A percentile compares a stretch with the other conserved stretches of the same genome.
Evolutionary conservation across 2,888 invertebrate species (phyloP).

Genomic region (Pseudococcus viburni): DNA sequence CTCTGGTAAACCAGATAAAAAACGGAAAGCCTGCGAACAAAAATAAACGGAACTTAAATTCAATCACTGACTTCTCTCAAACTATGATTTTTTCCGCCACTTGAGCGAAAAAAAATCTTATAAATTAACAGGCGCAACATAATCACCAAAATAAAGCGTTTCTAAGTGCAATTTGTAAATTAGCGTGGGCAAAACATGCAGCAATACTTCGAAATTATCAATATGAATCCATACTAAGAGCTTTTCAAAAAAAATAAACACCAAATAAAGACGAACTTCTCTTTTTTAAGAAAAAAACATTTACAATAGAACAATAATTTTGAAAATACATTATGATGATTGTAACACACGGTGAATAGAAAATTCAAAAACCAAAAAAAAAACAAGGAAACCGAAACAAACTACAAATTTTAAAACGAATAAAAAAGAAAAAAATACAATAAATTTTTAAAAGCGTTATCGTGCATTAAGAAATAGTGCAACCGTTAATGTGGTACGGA

Average conservation of each 20-base stretch:
- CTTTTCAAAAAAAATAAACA: constrained; percentile 21
- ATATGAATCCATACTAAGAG: neutral
- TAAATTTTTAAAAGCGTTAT: constrained; percentile 24
- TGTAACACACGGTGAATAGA: neutral
- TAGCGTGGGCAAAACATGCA: neutral
- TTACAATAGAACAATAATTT: constrained; percentile 1
- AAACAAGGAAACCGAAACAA: constrained; percentile 15
- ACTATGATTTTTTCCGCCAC: neutral
- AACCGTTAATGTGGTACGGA: constrained; percentile 27
- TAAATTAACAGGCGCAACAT: neutral
- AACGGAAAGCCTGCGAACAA: constrained; percentile 32
- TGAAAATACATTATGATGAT: neutral
- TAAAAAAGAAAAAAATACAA: constrained; percentile 8
- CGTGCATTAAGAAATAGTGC: constrained; percentile 45
- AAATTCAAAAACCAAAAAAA: neutral
- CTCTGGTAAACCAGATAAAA: neutral
- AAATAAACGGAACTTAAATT: neutral
- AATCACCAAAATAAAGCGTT: neutral
- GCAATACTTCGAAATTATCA: neutral
- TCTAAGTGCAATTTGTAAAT: neutral
- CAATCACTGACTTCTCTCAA: neutral
- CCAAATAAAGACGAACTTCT: neutral
- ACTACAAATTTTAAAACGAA: neutral
- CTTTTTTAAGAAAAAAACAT: neutral
- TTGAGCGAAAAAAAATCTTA: neutral